These are phyloP conservation scores for Parnassius orleans DNA, from an alignment of 2,888 invertebrate species.

Conservation along the genomic window DNA sequence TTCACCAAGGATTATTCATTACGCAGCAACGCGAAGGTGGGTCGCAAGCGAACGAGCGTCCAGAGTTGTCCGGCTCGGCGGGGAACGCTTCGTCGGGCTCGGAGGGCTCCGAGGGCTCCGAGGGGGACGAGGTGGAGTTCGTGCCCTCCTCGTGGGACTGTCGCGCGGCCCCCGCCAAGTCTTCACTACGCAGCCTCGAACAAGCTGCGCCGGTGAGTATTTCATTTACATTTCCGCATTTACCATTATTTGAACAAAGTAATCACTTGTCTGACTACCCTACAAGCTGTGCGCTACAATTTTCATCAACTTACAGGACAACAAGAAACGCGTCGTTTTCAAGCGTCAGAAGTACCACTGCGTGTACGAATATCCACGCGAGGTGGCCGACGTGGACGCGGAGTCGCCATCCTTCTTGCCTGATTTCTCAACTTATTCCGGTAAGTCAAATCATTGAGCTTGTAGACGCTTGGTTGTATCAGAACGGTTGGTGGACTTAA, in stretches of 20 bases:
- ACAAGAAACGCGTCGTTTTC: conserved; percentile 88
- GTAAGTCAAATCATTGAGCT: conserved; percentile 43
- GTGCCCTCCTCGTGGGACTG: conserved; percentile 92
- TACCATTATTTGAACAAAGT: not conserved
- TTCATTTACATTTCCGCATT: no score
- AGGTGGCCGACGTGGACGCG: conserved; percentile 72
- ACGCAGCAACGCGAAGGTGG: conserved; percentile 52
- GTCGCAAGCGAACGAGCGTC: conserved; percentile 32
- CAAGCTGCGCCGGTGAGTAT: conserved; percentile 52
- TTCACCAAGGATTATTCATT: not conserved
- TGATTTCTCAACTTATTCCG: conserved; percentile 79
- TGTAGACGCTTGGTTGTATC: no score
- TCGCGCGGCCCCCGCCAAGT: conserved; percentile 87
- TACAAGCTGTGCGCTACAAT: not conserved
- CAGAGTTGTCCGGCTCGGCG: conserved; percentile 32
- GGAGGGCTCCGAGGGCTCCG: conserved; percentile 49
- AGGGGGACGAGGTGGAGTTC: conserved; percentile 86
- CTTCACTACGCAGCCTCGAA: conserved; percentile 80
- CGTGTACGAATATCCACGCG: conserved; percentile 91
- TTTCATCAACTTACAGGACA: conserved; percentile 61
- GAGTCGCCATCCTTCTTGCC: conserved; percentile 64
- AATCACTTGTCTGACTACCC: no score
- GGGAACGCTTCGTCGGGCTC: conserved; percentile 60
- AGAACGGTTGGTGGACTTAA: no score
- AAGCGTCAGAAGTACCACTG: conserved; percentile 92